Conservation (phyloP, 2,888 invertebrate genomes). For the Volucella inanis region DNA sequence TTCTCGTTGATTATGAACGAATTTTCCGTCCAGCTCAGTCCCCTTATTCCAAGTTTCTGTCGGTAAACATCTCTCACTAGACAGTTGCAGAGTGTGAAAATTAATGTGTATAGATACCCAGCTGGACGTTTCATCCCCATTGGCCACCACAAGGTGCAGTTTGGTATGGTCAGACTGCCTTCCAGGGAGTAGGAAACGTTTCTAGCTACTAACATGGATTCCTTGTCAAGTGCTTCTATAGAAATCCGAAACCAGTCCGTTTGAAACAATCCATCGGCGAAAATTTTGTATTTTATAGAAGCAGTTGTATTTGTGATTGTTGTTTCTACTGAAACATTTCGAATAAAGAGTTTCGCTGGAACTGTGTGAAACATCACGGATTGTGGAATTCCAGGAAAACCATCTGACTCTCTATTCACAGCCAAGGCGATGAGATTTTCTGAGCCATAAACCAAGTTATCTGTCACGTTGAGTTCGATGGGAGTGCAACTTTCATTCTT, state of each 20-base stretch:
- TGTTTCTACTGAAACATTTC: constrained; percentile 25
- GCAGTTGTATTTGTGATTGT: constrained; percentile 40
- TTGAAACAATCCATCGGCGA: constrained; percentile 36
- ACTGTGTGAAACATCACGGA: constrained; percentile 26
- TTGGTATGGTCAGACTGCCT: constrained; percentile 30
- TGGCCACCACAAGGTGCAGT: constrained; percentile 58
- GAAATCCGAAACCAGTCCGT: constrained; percentile 33
- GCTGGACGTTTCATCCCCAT: constrained; percentile 19
- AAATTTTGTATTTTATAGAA: constrained; percentile 24
- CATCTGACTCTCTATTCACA: not conserved
- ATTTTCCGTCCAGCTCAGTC: constrained; percentile 43
- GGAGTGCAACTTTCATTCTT: not conserved
- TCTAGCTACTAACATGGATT: constrained; percentile 16
- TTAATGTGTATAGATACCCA: constrained; percentile 53
- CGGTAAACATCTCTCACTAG: constrained; percentile 45
- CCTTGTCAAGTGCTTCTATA: constrained; percentile 32
- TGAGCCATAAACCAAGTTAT: constrained; percentile 15
- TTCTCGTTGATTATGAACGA: constrained; percentile 44
- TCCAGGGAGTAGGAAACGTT: constrained; percentile 7
- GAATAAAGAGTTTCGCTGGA: constrained; percentile 48
- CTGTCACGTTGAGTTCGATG: constrained; percentile 39
- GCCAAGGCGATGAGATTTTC: constrained; percentile 51
- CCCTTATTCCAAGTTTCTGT: constrained; percentile 47
- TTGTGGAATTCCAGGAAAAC: constrained; percentile 1
- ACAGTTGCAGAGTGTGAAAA: constrained; percentile 45